Evolutionary conservation across 2,888 invertebrate species (phyloP).

Genomic region (Atrina japonica): DNA sequence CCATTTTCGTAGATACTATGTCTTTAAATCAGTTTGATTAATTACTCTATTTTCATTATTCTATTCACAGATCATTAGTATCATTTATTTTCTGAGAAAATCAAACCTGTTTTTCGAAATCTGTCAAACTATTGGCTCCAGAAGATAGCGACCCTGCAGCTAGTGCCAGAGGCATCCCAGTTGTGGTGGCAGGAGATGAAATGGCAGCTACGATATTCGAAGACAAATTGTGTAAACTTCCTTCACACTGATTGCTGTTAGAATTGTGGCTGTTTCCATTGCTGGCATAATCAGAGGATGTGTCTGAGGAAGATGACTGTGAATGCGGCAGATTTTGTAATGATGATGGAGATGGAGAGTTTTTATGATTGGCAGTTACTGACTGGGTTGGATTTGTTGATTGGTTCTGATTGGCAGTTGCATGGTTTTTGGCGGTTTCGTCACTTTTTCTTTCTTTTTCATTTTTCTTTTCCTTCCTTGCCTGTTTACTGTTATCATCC

Average conservation of each 20-base stretch:
- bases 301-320: too few relatives aligned
- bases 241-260: background rate
- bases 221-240: background rate
- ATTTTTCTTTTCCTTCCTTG: constrained; percentile 1
- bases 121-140: constrained; percentile 29
- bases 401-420: constrained; percentile 14
- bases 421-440: constrained; percentile 22
- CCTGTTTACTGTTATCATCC: too few relatives aligned
- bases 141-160: constrained; percentile 28
- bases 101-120: constrained; percentile 30
- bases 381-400: constrained; percentile 12
- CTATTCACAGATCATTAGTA: too few relatives aligned
- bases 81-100: too few relatives aligned
- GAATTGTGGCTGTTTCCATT: background rate
- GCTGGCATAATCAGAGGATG: too few relatives aligned
- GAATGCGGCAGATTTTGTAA: too few relatives aligned
- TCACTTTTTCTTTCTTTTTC: constrained; percentile 6
- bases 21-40: too few relatives aligned
- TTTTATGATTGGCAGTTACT: too few relatives aligned
- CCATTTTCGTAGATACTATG: too few relatives aligned
- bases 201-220: background rate
- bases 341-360: too few relatives aligned
- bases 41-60: too few relatives aligned
- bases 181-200: constrained; percentile 13
- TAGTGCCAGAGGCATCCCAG: constrained; percentile 19